phyloP scores from a whole-genome alignment of 2,113 vertebrate species.

The Xyliphius kryptos region DNA sequence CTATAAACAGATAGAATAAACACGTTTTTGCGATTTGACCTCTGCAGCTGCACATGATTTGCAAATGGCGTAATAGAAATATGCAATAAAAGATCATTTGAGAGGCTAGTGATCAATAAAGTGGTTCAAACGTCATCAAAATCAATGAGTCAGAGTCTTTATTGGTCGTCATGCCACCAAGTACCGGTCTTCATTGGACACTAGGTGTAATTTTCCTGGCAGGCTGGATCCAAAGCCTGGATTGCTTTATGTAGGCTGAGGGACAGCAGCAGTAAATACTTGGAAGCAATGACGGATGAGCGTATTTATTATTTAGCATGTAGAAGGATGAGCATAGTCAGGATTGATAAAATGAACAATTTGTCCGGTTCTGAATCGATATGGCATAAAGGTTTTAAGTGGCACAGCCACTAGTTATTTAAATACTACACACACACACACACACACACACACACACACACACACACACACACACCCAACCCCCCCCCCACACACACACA shows the following conservation, averaged over 20 bases:
- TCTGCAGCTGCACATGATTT: no score
- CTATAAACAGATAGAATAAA: background rate
- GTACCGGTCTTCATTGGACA: slow-evolving; percentile 35
- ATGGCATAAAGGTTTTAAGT: slow-evolving; percentile 27
- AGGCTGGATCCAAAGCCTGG: slow-evolving; percentile 33
- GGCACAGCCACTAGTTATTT: slow-evolving; percentile 31
- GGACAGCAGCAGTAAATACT: slow-evolving; percentile 46
- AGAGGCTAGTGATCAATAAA: slow-evolving; percentile 2
- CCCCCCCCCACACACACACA: slow-evolving; percentile 31
- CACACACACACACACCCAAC: slow-evolving; percentile 33
- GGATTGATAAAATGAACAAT: slow-evolving; percentile 52
- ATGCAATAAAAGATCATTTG: no score
- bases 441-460: slow-evolving; percentile 18
- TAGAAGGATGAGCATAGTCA: slow-evolving; percentile 44
- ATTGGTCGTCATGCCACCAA: slow-evolving; percentile 23
- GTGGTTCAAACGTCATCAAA: slow-evolving; percentile 16
- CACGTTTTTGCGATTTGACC: no score
- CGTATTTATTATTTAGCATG: slow-evolving; percentile 54
- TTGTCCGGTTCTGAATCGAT: slow-evolving; percentile 54
- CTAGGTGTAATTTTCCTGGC: slow-evolving; percentile 36
- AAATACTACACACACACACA: slow-evolving; percentile 34
- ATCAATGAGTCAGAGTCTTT: slow-evolving; percentile 37
- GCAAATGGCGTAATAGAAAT: no score
- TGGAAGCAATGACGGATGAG: slow-evolving; percentile 47
- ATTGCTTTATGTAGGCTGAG: slow-evolving; percentile 43